These are phyloP conservation scores for Schlechtendalia chinensis DNA, from an alignment of 1,140 invertebrate genomes.

Conservation along the genomic window DNA sequence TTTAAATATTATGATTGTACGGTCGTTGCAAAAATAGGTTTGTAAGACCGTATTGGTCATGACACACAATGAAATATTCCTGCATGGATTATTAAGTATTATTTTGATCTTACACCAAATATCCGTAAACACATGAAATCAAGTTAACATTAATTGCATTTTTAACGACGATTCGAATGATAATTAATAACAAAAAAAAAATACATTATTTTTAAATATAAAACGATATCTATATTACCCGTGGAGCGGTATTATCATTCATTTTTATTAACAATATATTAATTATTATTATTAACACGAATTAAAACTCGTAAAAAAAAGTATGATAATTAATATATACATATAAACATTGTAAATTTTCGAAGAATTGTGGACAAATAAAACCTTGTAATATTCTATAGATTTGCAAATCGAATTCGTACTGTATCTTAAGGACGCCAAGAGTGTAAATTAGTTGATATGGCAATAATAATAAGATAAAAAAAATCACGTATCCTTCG, in stretches of 20 bases:
- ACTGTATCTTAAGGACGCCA: background rate
- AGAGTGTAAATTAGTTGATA: background rate
- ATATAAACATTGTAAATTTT: too few relatives aligned
- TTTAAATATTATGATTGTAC: too few relatives aligned
- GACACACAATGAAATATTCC: too few relatives aligned
- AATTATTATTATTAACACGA: too few relatives aligned
- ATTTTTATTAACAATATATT: too few relatives aligned
- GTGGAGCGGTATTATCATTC: too few relatives aligned
- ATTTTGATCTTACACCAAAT: background rate
- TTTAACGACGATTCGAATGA: background rate
- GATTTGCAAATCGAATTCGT: background rate
- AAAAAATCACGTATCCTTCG: slow-evolving; percentile 14
- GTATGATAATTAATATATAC: background rate
- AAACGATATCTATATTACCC: too few relatives aligned
- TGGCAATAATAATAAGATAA: background rate
- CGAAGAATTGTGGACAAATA: background rate
- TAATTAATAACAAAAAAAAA: background rate
- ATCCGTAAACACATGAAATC: background rate
- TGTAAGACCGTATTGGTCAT: background rate
- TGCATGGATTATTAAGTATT: slow-evolving; percentile 2
- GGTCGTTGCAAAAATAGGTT: slow-evolving; percentile 5
- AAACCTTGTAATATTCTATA: slow-evolving; percentile 17
- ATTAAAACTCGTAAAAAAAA: background rate
- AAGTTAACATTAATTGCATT: background rate
- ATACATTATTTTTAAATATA: background rate